Evolutionary conservation across 2,888 invertebrate genomes (phyloP), one percentile per base, ranked within the genome.

Genomic region (Calameuta pallipes): DNA sequence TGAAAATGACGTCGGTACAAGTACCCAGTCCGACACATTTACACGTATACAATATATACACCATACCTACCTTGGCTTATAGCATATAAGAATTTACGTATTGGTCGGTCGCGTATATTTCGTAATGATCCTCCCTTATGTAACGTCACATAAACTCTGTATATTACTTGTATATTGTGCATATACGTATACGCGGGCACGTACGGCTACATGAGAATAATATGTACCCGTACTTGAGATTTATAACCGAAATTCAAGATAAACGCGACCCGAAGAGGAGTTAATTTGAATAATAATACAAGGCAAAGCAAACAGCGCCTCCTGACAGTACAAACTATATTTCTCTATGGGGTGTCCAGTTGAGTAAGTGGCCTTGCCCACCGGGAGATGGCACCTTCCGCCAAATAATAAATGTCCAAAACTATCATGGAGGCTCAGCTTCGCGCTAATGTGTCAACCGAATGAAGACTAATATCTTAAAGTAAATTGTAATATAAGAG

Each of bases 1-100:
- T 56, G 56, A 56, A 56, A 56, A 56, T 56, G 56, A 56, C 56
- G 56, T 56, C 23, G 56, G 23, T 41, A 56, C 56, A 56, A 56
- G 23, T 56, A 56, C 15, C 56, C 56, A 15, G 56, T 23, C 56
- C 23, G 56, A 23, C 23, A 56, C 56, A 6, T 56, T 56, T 56
- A 56, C 56, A 56, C 23, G 23, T 56, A 76, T 33, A 33, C 4
- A 31, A 31, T 31, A 33, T 70, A 35, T 74, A 36, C 37, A 73
- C 74, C 36, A 74, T 77, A 69, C 74, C 34, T 77, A 36, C 37
- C 73, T 36, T 73, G 9, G 56, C 23, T 56, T 23, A 23, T 23
- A 23, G 56, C 9, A 56, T 56, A 56, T 56, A 56, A 56, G 56
- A 56, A 56, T 56, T 56, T 56, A 56, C 56, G 56, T 23, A 23